Evolutionary conservation across 2,888 invertebrate genomes (phyloP), one percentile per base, ranked within the genome.

Genomic region (Danaus chrysippus): DNA sequence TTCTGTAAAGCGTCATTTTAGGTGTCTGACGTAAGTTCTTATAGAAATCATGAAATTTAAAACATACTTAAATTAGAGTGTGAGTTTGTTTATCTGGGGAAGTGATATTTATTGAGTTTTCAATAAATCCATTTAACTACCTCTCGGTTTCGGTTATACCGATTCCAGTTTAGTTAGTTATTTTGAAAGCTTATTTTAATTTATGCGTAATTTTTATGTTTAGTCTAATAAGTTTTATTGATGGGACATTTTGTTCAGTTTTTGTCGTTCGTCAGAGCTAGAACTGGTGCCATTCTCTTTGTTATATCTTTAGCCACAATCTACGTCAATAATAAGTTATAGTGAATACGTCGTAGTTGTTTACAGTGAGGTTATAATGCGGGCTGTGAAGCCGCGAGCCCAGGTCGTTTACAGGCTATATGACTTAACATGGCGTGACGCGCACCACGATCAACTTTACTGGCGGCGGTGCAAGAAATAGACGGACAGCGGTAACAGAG

Each of bases 401-500:
- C 75, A 77, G 78, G 79, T 77, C 75, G 72, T 71, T 72, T 70
- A 70, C 73, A 61, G 60, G 70, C 70, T 69, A 59, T 70, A 74
- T 82, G 83, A 83, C 72, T 76, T 85, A 87, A 87, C 81, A 74
- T 75, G 78, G 68, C 70, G 68, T 78, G 86, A 86, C 86, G 78
- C 75, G 76, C 71, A 76, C 77, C 69, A 68, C 71, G 74, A 74
- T 78, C 76, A 75, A 78, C 77, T 78, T 76, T 42, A 44, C 56
- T 9, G 49, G n/a, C 0, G 19, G 12, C 17, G 53, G 59, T 19
- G 10, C 11, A 15, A 42, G 19, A 13, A 43, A 54, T 10, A 42
- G 42, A 42, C 42, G 58, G 10, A 43, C 10, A 10, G 54, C 44
- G n/a, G 6, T 0, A 13, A 0, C 2, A 1, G 5, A 34, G 6